Base-by-base conservation (phyloP, 2,797 vertebrate genomes). In the Galago senegalensis region DNA sequence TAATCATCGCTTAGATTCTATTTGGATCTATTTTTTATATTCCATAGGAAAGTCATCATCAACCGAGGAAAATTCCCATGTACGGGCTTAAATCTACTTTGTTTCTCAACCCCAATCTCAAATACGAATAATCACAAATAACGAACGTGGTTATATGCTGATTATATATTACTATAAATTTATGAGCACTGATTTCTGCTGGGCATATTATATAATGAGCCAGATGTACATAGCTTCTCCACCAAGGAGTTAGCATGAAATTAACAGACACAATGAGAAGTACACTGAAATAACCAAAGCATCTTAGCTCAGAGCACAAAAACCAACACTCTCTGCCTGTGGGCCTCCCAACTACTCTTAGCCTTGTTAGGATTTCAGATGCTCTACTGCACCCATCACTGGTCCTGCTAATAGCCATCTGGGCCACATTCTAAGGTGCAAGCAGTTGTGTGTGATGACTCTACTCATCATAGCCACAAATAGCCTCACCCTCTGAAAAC, bases 1-100 rank as follows among this genome's bases (percentile, higher is more conserved):
- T 53, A 69, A 2, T 83, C 37, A 25, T 73, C 53, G 60, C 60
- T 80, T 85, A 25, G 21, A 43, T 34, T 88, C 16, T 46, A 3
- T 53, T 49, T 63, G 40, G 31, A 67, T 12, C 49, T 53, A 53
- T 53, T 70, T 40, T 67, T 70, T 85, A 73, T 53, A 34, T 73
- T 94, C 46, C 61, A 91, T 72, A 23, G 37, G 46, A 88, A 95
- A 85, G n/a, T 85, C 69, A 92, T 29, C n/a, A 91, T 67, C n/a
- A 0, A 18, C 61, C 69, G 31, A 89, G 61, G 34, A 87, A 91
- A 96, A 75, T 84, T 63, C 49, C 61, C 17, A 70, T 31, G 21
- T 3, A 18, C 1, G 27, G 14, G 10, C 11, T 82, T 60, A 92
- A 88, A 87, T 70, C 23, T 40, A 86, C 27, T n/a, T 34, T 67